phyloP scores from a whole-genome alignment of 2,797 vertebrate genomes.

The Neosilurus mollespiculum region DNA sequence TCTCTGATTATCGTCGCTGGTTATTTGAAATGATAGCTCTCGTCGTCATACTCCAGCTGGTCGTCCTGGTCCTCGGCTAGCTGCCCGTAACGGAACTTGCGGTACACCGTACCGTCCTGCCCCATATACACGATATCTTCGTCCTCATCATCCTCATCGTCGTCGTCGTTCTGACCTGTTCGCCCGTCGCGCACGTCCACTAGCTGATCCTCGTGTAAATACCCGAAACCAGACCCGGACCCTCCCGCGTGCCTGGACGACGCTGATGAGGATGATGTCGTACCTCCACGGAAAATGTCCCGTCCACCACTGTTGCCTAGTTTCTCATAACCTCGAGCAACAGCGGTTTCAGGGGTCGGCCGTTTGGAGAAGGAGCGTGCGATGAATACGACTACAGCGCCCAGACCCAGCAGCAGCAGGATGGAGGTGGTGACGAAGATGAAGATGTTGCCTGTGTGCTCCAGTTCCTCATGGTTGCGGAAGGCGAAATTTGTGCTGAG shows the following conservation, averaged over 20 bases:
- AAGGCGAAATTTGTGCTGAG: constrained; percentile 71
- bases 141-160: constrained; percentile 73
- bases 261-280: constrained; percentile 59
- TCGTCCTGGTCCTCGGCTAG: constrained; percentile 84
- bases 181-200: constrained; percentile 76
- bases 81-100: constrained; percentile 90
- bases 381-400: constrained; percentile 73
- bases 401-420: constrained; percentile 76
- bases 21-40: constrained; percentile 88
- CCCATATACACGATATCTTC: constrained; percentile 97
- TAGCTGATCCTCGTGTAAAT: constrained; percentile 78
- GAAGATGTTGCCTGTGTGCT: constrained; percentile 67
- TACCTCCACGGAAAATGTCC: constrained; percentile 58
- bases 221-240: constrained; percentile 60
- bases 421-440: constrained; percentile 78
- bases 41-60: constrained; percentile 91
- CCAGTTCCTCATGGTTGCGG: constrained; percentile 51
- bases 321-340: constrained; percentile 81
- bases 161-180: constrained; percentile 50
- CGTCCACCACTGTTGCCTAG: constrained; percentile 64
- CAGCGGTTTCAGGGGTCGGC: constrained; percentile 59
- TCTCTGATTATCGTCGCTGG: background rate
- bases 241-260: constrained; percentile 49
- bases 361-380: constrained; percentile 74
- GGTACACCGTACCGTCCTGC: constrained; percentile 90